These are phyloP conservation scores for Bos indicus DNA, from an alignment of 2,113 vertebrate species.

Conservation along the genomic window DNA sequence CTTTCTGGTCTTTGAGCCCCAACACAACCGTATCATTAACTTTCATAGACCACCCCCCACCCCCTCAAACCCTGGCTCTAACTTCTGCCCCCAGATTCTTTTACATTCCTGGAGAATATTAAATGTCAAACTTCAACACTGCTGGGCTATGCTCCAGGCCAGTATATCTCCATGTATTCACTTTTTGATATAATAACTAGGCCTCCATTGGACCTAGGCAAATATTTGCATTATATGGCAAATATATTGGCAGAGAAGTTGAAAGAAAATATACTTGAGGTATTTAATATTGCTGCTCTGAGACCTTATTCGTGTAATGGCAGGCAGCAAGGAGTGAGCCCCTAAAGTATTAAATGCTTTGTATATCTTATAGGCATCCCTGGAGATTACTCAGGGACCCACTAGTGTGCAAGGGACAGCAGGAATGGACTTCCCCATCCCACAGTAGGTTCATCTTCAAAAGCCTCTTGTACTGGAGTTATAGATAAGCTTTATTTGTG, in stretches of 20 bases:
- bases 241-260: neutral
- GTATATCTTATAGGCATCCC: neutral
- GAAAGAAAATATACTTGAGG: neutral
- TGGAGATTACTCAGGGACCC: neutral
- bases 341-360: neutral
- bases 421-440: fast-evolving
- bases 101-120: neutral
- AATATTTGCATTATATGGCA: neutral
- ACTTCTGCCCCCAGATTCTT: neutral
- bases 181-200: neutral
- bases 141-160: neutral
- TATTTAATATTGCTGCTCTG: neutral
- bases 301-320: neutral
- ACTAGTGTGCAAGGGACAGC: fast-evolving
- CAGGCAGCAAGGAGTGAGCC: neutral
- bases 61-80: neutral
- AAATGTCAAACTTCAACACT: neutral
- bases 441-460: neutral
- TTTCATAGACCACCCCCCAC: neutral
- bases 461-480: neutral
- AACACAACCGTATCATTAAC: neutral
- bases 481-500: neutral
- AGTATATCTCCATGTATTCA: neutral
- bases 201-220: neutral
- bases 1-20: neutral